Base-by-base conservation (phyloP, 2,113 vertebrate genomes). In the Nicator chloris region DNA sequence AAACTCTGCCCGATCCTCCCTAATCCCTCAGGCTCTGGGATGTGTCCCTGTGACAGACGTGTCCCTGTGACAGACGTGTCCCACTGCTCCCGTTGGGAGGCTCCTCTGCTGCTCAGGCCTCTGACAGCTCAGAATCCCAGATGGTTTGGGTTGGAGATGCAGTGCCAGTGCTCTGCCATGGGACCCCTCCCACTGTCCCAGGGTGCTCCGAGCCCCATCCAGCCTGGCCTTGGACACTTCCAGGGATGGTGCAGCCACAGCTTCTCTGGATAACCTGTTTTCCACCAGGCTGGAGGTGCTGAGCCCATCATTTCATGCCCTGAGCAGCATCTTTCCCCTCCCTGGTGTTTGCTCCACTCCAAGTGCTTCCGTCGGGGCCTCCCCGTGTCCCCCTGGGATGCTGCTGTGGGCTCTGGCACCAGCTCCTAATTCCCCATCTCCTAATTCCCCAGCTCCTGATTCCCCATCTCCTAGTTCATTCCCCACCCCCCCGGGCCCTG, bases 21-120 rank as follows among this genome's bases (percentile, higher is more conserved):
- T 8, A 0, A 1, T 33, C 69, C n/a, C 76, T 16, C 4, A 0
- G 53, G 35, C 35, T 26, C 47, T 51, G 76, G 71, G 68, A 5
- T 1, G 22, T 44, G 44, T 24, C 3, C 3, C 8, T 5, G 47
- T 13, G 69, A 60, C n/a, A 49, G 0, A 0, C 0, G 1, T 19
- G 44, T 70, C 44, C 76, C 57, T 5, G 47, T 13, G 69, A 60
- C n/a, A 49, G 0, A 0, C 0, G 1, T 19, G 44, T 70, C 44
- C 76, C 57, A 5, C 86, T 54, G 24, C 73, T 33, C 45, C 4
- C 0, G 26, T 49, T 61, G 31, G 40, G 88, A 44, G 21, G 13
- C 20, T 15, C 1, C 49, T 45, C 56, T 23, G 4, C 84, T 47
- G 64, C 77, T 42, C 7, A 3, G 71, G 61, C 47, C n/a, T 0